phyloP scores from a whole-genome alignment of 2,797 vertebrate species.

The Lutjanus argentimaculatus region DNA sequence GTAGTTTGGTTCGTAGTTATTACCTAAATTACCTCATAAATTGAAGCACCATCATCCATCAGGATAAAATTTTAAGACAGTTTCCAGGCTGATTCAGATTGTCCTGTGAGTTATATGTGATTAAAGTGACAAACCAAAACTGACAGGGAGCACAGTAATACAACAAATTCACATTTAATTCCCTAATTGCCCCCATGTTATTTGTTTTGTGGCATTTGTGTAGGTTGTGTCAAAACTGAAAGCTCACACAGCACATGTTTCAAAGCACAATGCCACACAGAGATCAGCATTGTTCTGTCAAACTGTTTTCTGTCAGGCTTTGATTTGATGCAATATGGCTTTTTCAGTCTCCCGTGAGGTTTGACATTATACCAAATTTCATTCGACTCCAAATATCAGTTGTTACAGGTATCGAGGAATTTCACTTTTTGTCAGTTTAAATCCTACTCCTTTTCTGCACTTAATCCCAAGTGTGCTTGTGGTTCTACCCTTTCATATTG shows the following conservation, averaged over 20 bases:
- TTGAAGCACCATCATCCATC: constrained; percentile 70
- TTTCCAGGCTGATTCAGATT: constrained; percentile 51
- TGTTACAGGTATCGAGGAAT: constrained; percentile 50
- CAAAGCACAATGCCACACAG: constrained; percentile 28
- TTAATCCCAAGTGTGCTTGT: constrained; percentile 57
- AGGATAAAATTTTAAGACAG: constrained; percentile 52
- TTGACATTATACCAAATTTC: constrained; percentile 37
- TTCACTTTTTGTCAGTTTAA: constrained; percentile 56
- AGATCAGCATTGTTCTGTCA: constrained; percentile 39
- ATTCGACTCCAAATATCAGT: constrained; percentile 45
- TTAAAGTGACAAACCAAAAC: constrained; percentile 61
- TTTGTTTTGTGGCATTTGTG: constrained; percentile 46
- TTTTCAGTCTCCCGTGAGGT: constrained; percentile 25
- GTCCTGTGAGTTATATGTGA: constrained; percentile 49
- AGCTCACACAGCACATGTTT: constrained; percentile 18
- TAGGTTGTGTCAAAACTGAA: constrained; percentile 20
- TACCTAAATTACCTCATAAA: constrained; percentile 52
- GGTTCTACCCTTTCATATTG: constrained; percentile 65
- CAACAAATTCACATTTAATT: constrained; percentile 53
- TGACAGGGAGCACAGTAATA: constrained; percentile 43
- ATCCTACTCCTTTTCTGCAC: constrained; percentile 38
- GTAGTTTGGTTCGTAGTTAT: constrained; percentile 47
- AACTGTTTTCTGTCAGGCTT: constrained; percentile 49
- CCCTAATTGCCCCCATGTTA: constrained; percentile 24
- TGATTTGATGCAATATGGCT: constrained; percentile 33